These are phyloP conservation scores for Raja brachyura DNA, from an alignment of 2,113 vertebrate species.

Conservation along the genomic window DNA sequence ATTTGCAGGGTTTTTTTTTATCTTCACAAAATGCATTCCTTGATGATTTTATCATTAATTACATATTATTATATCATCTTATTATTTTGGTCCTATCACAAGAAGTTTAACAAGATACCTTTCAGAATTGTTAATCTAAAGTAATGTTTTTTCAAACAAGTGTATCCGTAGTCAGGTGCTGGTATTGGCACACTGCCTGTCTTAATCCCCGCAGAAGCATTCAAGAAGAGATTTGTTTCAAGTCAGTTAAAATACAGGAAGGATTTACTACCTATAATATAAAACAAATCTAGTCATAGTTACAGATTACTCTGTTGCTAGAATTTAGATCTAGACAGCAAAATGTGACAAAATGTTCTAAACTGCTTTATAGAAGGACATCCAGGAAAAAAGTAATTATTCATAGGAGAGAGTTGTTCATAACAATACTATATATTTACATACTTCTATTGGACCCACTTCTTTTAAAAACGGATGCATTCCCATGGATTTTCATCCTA, in stretches of 20 bases:
- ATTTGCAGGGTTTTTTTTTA: no score
- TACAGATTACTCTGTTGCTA: neutral
- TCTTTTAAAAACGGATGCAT: no score
- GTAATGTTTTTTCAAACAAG: no score
- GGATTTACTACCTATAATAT: neutral
- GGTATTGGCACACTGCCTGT: no score
- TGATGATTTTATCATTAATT: neutral
- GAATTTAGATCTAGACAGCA: neutral
- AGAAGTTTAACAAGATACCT: neutral
- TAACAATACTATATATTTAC: neutral
- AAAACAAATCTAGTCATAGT: neutral
- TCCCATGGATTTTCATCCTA: no score
- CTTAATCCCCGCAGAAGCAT: neutral
- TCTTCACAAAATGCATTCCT: neutral
- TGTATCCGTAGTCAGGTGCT: no score
- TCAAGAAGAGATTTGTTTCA: neutral
- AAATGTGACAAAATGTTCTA: neutral
- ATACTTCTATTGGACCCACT: no score
- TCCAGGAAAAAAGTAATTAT: neutral
- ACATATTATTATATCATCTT: neutral
- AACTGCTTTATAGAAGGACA: neutral
- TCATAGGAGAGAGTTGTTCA: neutral
- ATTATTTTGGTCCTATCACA: neutral
- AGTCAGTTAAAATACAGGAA: neutral
- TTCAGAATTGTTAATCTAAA: neutral